A percentile compares a stretch with the other conserved stretches of the same genome.
These are phyloP conservation scores for Phengaris arion DNA, from an alignment of 2,888 invertebrate genomes.

Conservation along the genomic window DNA sequence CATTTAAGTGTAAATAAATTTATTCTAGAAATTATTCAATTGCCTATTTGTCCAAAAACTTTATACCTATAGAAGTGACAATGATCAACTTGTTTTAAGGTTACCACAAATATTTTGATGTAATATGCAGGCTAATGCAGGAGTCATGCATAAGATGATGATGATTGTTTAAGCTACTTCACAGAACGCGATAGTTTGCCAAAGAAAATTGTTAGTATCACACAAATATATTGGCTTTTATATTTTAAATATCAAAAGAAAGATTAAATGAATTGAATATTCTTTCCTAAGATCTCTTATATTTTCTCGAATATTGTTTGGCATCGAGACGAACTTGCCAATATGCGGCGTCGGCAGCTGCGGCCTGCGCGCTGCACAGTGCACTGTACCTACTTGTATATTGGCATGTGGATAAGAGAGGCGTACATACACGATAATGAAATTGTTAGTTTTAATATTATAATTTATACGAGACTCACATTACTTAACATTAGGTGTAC, in stretches of 20 bases:
- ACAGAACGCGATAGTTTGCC: slow-evolving; percentile 17
- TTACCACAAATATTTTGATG: neutral
- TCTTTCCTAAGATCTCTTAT: neutral
- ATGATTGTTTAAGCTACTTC: slow-evolving; percentile 2
- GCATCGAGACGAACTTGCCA: neutral
- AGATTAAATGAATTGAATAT: neutral
- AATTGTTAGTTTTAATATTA: slow-evolving; percentile 40
- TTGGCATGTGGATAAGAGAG: slow-evolving; percentile 42
- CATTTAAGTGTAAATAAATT: neutral
- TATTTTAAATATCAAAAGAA: neutral
- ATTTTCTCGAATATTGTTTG: neutral
- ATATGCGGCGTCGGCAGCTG: neutral
- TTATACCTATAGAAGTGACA: neutral
- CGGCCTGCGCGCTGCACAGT: neutral
- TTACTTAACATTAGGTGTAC: slow-evolving; percentile 61
- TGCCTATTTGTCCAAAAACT: slow-evolving; percentile 7
- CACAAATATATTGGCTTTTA: neutral
- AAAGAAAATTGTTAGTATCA: slow-evolving; percentile 1
- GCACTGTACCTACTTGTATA: slow-evolving; percentile 43
- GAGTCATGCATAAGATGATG: neutral
- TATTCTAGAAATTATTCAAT: slow-evolving; percentile 1
- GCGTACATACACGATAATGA: slow-evolving; percentile 14
- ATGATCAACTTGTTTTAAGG: neutral
- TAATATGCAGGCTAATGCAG: neutral
- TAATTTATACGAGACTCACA: slow-evolving; percentile 45